Evolutionary conservation across 2,797 vertebrate species (phyloP), one percentile per base, ranked within the genome.

Genomic region (Siniperca scherzeri): DNA sequence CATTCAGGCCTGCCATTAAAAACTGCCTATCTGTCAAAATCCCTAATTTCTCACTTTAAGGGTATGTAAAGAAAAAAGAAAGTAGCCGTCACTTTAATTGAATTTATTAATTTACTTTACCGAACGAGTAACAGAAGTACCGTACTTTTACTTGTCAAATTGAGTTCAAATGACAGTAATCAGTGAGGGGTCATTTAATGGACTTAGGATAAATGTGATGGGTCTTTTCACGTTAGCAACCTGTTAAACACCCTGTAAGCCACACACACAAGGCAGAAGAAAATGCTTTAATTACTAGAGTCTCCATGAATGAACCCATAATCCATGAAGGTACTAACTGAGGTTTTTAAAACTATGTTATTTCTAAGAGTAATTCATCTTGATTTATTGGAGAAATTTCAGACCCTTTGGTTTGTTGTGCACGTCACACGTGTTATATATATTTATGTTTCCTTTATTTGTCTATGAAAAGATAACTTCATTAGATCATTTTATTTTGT

Each of bases 91-190:
- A 16, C 12, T 56, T 64, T 73, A 52, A 73, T 64, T 77, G 27
- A 77, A 68, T 64, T 42, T 8, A 73, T 68, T 59, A 19, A 74
- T 50, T 70, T 68, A 52, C 30, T 84, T 72, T 56, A 71, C 27
- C 62, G 50, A 78, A 73, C 22, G n/a, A 59, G 16, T 25, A 38
- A 11, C 5, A 21, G 70, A 53, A 50, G 33, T 21, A 12, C 48
- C 27, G 22, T 10, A 7, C 8, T 3, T 33, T 57, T 25, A 46
- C 21, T 22, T n/a, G 12, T 65, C 71, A 74, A 74, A 64, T 16
- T 42, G 10, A 56, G 9, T 27, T 52, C 13, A 65, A 44, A 2
- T 36, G 27, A 57, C 36, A 22, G 3, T 60, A 36, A 52, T 50
- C 11, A 68, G 19, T 2, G 10, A 22, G 10, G 12, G 17, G 27